These are phyloP conservation scores for honey bee (Apis mellifera) DNA, from an alignment of 1,140 invertebrate species.

Conservation along the genomic window Amel_HAv3.1 CM009931.2:26057001-26057500, in stretches of 20 bases:
- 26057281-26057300: background rate
- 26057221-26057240: slow-evolving; percentile 70
- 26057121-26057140: slow-evolving; percentile 79
- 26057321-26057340: slow-evolving; percentile 59
- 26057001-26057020: background rate
- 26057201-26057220: slow-evolving; percentile 67
- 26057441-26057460: background rate
- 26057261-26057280: slow-evolving; percentile 46
- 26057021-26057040: slow-evolving; percentile 48
- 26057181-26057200: slow-evolving; percentile 69
- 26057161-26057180: slow-evolving; percentile 74
- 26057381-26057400: background rate
- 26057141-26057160: slow-evolving; percentile 74
- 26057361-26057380: slow-evolving; percentile 17
- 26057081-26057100: slow-evolving; percentile 94
- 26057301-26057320: slow-evolving; percentile 47
- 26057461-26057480: slow-evolving; percentile 4
- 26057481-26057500: too few species aligned
- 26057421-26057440: slow-evolving; percentile 37
- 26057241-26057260: slow-evolving; percentile 65
- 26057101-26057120: slow-evolving; percentile 95
- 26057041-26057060: slow-evolving; percentile 86
- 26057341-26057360: slow-evolving; percentile 28
- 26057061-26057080: slow-evolving; percentile 92
- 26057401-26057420: slow-evolving; percentile 12